These are phyloP conservation scores for Cyphomyrus discorhynchus DNA, from an alignment of 2,113 vertebrate species.

Conservation along the genomic window DNA sequence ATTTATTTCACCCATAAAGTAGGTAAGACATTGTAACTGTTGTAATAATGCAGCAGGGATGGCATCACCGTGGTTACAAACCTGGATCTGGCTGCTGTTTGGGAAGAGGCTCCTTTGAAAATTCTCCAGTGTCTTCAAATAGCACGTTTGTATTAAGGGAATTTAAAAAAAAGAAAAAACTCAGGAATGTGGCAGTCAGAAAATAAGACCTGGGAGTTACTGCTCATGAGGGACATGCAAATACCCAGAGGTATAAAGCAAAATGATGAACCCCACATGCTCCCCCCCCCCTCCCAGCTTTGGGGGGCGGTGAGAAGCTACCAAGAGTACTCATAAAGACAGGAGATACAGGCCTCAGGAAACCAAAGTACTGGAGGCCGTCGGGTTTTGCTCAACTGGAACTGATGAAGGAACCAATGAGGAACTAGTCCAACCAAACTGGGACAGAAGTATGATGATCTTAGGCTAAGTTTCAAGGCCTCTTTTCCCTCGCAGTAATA, in stretches of 20 bases:
- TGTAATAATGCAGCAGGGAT: neutral
- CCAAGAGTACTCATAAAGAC: neutral
- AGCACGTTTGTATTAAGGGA: neutral
- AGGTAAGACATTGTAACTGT: neutral
- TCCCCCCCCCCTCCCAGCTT: neutral
- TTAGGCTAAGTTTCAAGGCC: neutral
- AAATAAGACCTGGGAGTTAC: neutral
- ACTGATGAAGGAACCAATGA: neutral
- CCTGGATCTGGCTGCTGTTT: neutral
- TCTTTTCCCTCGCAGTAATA: neutral
- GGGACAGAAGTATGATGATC: neutral
- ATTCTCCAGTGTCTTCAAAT: neutral
- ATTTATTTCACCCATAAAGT: neutral
- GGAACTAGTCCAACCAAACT: neutral
- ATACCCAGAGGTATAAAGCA: neutral
- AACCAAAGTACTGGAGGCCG: neutral
- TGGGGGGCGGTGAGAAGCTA: neutral
- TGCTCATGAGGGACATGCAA: neutral
- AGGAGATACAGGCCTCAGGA: neutral
- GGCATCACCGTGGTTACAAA: neutral
- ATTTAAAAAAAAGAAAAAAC: neutral
- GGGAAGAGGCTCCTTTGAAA: neutral
- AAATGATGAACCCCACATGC: neutral
- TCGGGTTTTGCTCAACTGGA: neutral
- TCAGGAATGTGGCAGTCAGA: neutral